Evolutionary conservation across 2,113 vertebrate species (phyloP).

Genomic region (Chloebia gouldiae): DNA sequence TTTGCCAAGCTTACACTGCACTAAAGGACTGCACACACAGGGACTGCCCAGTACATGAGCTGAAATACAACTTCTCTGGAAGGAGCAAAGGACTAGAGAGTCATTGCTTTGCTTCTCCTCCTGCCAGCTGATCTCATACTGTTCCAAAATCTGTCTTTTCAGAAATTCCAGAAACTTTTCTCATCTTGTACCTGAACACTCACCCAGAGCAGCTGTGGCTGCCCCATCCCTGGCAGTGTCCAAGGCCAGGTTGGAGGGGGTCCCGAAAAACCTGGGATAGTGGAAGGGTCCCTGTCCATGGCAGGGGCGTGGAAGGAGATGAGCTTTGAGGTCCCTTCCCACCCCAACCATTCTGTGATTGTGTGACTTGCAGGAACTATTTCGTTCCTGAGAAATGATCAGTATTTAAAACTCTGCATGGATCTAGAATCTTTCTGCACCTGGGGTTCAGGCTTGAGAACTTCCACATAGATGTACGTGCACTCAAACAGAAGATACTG

Average conservation of each 20-base stretch:
- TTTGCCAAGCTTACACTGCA: neutral
- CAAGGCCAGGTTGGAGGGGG: neutral
- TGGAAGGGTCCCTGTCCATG: neutral
- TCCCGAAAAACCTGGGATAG: fast-evolving
- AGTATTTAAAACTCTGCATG: neutral
- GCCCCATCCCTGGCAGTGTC: neutral
- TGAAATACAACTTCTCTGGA: neutral
- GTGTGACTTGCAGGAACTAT: neutral
- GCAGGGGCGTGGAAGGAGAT: too few species aligned
- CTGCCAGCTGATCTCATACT: neutral
- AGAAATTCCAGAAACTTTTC: neutral
- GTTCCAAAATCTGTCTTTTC: fast-evolving
- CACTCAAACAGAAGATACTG: fast-evolving
- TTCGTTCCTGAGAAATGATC: neutral
- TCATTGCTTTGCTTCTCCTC: neutral
- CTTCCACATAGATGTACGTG: fast-evolving
- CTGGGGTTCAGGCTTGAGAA: neutral
- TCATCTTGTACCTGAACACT: neutral
- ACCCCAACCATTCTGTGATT: neutral
- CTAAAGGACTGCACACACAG: neutral
- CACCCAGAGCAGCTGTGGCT: neutral
- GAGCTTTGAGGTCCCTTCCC: neutral
- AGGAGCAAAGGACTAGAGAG: fast-evolving
- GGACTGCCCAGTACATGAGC: neutral
- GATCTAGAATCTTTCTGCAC: neutral